Evolutionary conservation across 2,797 vertebrate species (phyloP), one percentile per base, ranked within the genome.

Genomic region (Eulemur mongoz): DNA sequence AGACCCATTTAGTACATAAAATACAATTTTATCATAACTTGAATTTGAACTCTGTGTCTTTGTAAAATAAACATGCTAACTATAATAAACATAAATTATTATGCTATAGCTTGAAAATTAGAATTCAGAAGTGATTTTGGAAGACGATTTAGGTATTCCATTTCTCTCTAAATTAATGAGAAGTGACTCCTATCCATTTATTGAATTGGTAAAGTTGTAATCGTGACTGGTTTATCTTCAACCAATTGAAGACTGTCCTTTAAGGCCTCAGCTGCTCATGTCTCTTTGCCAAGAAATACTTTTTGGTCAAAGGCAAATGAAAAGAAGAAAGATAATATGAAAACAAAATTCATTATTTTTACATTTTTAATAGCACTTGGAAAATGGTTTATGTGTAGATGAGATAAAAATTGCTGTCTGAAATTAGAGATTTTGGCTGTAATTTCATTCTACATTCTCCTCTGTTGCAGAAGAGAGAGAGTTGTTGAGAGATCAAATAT

Each of bases 271-370:
- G 23, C 10, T 91, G 91, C 59, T 52, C 52, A 50, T 86, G 32
- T 50, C 23, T 10, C 52, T 43, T 96, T 52, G 48, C 38, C 57
- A 80, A 45, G 40, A 63, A 27, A 45, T 61, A 25, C 1, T 52
- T 87, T 82, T 78, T 23, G 23, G 78, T 78, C 61, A 91, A 96
- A 83, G 14, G 7, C 35, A 96, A 76, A 12, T 91, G 57, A 75
- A 81, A 93, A 81, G 43, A 63, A 84, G 13, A 65, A 91, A 69
- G 69, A 25, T 80, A 67, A 67, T 15, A 61, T 76, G 50, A 76
- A 82, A 72, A 48, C 72, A 5, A 70, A 45, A 82, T 78, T 7
- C 40, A 50, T 61, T 76, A 48, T 50, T 76, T 82, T 79, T 32
- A 30, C 12, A 59, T 81, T 79, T 87, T 70, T 35, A 75, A 78